Percentiles rank a stretch among this genome's conserved stretches.
Evolutionary conservation across 2,888 invertebrate species (phyloP).

Genomic region (Baccha elongata): DNA sequence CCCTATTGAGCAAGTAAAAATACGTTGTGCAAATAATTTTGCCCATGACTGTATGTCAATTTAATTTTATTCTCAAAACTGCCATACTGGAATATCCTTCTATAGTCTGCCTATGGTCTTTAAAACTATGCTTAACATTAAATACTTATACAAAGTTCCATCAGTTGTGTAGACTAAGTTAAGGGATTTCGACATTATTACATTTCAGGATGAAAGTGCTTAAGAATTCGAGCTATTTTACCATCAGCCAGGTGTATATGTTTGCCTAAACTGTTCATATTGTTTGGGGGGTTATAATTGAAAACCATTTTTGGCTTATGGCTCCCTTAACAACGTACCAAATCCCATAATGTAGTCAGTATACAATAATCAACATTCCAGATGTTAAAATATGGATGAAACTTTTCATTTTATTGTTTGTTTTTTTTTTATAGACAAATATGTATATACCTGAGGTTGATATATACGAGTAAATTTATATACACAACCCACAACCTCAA

Average conservation of each 20-base stretch:
- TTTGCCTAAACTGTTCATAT: conserved; percentile 7
- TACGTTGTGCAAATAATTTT: too few species aligned
- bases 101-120: too few species aligned
- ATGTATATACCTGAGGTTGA: background rate
- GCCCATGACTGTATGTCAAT: too few species aligned
- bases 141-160: background rate
- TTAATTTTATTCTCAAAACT: too few species aligned
- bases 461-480: too few species aligned
- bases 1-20: too few species aligned
- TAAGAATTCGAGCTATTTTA: background rate
- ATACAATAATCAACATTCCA: conserved; percentile 11
- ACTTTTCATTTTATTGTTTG: conserved; percentile 29
- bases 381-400: conserved; percentile 32
- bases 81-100: too few species aligned
- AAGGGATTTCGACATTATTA: background rate
- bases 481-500: conserved; percentile 12
- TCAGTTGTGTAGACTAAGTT: background rate
- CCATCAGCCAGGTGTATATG: background rate
- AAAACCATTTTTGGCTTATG: conserved; percentile 27
- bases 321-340: background rate
- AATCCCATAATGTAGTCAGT: background rate
- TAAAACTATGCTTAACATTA: background rate
- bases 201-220: background rate
- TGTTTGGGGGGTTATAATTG: conserved; percentile 7
- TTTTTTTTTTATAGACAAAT: background rate